phyloP scores from a whole-genome alignment of 2,113 vertebrate genomes.

The Marcusenius ussheri region DNA sequence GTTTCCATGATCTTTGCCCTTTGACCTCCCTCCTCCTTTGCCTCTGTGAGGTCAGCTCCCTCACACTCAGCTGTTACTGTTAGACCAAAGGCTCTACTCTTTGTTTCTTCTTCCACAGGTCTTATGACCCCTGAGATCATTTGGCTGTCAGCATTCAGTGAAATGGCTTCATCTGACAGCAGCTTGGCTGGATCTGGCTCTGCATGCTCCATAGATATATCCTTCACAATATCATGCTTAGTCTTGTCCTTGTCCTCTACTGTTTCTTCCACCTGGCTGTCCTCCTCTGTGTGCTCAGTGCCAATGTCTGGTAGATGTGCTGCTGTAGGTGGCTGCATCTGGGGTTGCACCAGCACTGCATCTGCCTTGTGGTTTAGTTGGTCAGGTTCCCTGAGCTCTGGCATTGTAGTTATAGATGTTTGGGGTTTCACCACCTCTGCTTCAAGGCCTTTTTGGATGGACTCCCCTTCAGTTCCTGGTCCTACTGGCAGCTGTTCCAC shows the following conservation, averaged over 20 bases:
- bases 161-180: constrained; percentile 12
- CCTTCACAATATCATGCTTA: constrained; percentile 22
- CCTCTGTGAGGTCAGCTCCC: constrained; percentile 9
- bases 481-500: background rate
- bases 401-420: background rate
- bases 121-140: constrained; percentile 4
- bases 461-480: background rate
- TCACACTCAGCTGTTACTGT: constrained; percentile 23
- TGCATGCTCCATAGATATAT: constrained; percentile 4
- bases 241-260: background rate
- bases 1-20: constrained; percentile 22
- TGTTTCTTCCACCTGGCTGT: background rate
- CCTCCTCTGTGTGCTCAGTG: background rate
- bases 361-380: background rate
- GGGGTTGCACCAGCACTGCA: background rate
- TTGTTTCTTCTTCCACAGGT: constrained; percentile 20
- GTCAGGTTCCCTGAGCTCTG: background rate
- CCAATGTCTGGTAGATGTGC: background rate
- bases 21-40: constrained; percentile 9
- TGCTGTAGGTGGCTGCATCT: too few species aligned
- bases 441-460: background rate
- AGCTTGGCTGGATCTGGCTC: constrained; percentile 2
- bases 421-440: background rate
- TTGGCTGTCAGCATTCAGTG: constrained; percentile 2
- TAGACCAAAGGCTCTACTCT: constrained; percentile 18